Conservation (phyloP, 35 echinoderm and acorn worm species). For the Apostichopus parvimensis region DNA sequence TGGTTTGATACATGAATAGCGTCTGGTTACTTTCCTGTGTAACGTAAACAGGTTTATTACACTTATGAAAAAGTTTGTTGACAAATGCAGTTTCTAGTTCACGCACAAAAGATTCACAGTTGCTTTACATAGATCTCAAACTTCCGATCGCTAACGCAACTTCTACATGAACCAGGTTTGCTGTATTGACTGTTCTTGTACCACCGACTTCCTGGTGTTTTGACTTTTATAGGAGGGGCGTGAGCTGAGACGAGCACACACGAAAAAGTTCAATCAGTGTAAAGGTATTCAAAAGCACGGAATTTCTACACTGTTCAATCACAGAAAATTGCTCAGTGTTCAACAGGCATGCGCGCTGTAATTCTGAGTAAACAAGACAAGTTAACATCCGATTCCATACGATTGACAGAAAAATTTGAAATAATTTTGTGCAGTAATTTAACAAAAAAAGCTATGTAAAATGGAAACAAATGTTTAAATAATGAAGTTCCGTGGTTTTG, state of each 20-base stretch:
- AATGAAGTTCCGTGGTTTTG: neutral
- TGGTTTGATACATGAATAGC: no score
- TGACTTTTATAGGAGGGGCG: constrained; percentile 4
- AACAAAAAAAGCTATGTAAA: neutral
- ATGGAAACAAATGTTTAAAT: neutral
- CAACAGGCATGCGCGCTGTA: constrained; percentile 22
- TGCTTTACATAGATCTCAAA: no score
- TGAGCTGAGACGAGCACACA: neutral
- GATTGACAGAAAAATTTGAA: neutral
- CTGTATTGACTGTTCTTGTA: no score
- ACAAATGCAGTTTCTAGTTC: no score
- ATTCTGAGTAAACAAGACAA: constrained; percentile 26
- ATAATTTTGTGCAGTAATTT: neutral
- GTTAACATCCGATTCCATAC: neutral
- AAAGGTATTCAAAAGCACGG: neutral
- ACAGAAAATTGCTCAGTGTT: neutral
- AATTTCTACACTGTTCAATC: no score
- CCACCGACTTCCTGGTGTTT: neutral
- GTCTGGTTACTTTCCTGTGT: no score
- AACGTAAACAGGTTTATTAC: no score
- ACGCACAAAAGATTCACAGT: no score
- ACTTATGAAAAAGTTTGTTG: no score
- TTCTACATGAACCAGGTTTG: no score
- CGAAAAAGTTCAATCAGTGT: constrained; percentile 23
- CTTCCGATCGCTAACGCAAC: no score